These are phyloP conservation scores for Nannobrachium achirus DNA, from an alignment of 2,113 vertebrate species.

Conservation along the genomic window DNA sequence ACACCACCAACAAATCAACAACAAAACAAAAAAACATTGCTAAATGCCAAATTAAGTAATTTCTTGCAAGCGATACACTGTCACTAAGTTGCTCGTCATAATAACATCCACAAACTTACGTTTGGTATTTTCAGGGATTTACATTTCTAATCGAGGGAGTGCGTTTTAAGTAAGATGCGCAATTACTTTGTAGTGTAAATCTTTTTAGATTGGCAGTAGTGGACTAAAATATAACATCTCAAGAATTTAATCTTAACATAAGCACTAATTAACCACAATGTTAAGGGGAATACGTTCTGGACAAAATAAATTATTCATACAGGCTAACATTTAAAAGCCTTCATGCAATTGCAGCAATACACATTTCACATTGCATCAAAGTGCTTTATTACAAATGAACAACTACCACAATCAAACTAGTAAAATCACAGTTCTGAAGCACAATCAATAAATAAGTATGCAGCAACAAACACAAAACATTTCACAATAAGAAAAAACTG, in stretches of 20 bases:
- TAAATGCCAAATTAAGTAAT: conserved; percentile 23
- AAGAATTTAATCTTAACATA: conserved; percentile 48
- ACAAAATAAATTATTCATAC: conserved; percentile 66
- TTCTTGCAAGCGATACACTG: conserved; percentile 21
- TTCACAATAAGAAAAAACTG: conserved; percentile 90
- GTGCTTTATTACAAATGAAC: conserved; percentile 93
- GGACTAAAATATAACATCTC: conserved; percentile 19
- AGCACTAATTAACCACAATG: conserved; percentile 64
- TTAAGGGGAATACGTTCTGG: conserved; percentile 52
- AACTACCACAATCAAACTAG: conserved; percentile 87
- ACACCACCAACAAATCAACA: conserved; percentile 49
- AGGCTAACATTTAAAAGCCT: conserved; percentile 67
- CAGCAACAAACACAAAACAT: conserved; percentile 90
- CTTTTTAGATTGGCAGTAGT: conserved; percentile 26
- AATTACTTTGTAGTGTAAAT: conserved; percentile 48
- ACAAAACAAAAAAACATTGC: conserved; percentile 17
- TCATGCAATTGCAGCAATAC: conserved; percentile 78
- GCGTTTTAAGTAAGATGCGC: too few species aligned
- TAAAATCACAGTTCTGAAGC: conserved; percentile 90
- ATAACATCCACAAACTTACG: conserved; percentile 6
- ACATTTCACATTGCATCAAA: conserved; percentile 88
- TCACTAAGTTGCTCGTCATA: conserved; percentile 25
- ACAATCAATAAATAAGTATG: conserved; percentile 92
- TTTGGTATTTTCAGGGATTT: conserved; percentile 17
- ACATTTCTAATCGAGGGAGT: conserved; percentile 22